A percentile compares a stretch with the other conserved stretches of the same genome.
Evolutionary conservation across 2,113 vertebrate genomes (phyloP).

Genomic region (Nothoprocta perdicaria): DNA sequence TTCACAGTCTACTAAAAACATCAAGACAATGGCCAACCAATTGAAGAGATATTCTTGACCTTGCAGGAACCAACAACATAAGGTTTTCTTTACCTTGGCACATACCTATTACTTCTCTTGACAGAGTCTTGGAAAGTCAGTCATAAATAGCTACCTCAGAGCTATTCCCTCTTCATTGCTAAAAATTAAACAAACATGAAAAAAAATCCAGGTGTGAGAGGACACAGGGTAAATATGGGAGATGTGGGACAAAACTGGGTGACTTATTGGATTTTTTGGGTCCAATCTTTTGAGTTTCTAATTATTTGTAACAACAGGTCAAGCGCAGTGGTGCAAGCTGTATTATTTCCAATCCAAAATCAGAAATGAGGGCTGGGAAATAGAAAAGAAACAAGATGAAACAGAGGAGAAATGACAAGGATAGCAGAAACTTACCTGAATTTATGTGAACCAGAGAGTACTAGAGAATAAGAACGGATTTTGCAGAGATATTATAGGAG

Average conservation of each 20-base stretch:
- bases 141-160: not conserved
- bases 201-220: not conserved
- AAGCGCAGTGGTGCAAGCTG: not conserved
- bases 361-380: not conserved
- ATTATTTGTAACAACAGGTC: conserved; percentile 35
- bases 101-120: not conserved
- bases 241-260: not conserved
- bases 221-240: not conserved
- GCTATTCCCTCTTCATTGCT: not conserved
- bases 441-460: conserved; percentile 22
- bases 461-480: not conserved
- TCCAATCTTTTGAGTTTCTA: not conserved
- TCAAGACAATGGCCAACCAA: not conserved
- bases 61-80: not conserved
- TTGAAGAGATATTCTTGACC: not conserved
- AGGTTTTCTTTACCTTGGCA: not conserved
- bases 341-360: not conserved
- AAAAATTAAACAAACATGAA: not conserved
- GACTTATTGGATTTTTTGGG: conserved; percentile 9
- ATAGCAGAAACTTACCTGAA: not conserved
- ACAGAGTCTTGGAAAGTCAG: not conserved
- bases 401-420: not conserved
- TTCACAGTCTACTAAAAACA: not conserved
- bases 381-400: not conserved
- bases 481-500: not conserved